A percentile compares a stretch with the other conserved stretches of the same genome.
Evolutionary conservation across 1,140 invertebrate species (phyloP).

Genomic region (Magallana gigas): DNA sequence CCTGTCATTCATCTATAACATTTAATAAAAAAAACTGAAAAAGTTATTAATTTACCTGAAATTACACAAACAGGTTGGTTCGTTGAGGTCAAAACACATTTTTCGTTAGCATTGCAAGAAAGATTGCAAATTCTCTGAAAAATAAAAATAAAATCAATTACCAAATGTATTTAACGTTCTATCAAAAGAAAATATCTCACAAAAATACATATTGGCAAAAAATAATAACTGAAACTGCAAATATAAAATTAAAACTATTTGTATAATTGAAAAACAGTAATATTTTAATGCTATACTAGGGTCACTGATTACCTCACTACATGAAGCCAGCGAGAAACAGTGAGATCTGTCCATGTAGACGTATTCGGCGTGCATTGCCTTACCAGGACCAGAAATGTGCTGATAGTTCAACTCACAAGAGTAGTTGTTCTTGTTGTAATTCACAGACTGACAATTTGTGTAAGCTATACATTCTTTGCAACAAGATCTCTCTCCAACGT

Average conservation of each 20-base stretch:
- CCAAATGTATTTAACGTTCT: no score
- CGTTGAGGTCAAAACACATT: neutral
- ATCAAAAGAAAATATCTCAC: no score
- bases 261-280: no score
- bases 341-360: constrained; percentile 1
- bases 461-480: neutral
- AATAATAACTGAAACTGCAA: no score
- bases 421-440: neutral
- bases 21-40: no score
- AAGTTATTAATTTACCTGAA: neutral
- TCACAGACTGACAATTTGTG: neutral
- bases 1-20: no score
- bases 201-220: no score
- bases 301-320: no score
- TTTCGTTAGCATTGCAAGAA: neutral
- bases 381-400: neutral
- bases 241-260: no score
- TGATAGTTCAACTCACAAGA: neutral
- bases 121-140: neutral
- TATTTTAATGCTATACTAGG: no score
- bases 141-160: neutral
- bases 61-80: neutral
- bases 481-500: neutral
- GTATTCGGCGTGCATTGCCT: neutral
- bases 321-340: neutral